Evolutionary conservation across 2,797 vertebrate species (phyloP).

Genomic region (Paguma larvata): DNA sequence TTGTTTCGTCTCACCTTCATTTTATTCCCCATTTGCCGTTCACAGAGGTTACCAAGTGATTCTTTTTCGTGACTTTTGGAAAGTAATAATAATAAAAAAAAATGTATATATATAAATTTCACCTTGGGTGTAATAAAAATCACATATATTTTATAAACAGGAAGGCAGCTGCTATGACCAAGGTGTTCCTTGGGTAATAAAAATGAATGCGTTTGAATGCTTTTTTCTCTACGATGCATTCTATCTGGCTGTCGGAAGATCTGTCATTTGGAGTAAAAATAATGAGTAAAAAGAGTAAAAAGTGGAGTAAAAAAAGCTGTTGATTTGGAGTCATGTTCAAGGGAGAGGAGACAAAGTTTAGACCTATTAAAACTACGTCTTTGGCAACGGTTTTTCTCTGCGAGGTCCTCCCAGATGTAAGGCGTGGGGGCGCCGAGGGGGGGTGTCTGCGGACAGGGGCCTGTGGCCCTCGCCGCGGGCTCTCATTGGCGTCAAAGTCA

Average conservation of each 20-base stretch:
- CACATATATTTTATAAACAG: constrained; percentile 6
- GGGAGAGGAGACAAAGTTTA: background rate
- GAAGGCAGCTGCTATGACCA: background rate
- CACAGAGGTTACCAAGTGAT: background rate
- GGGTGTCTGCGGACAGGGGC: background rate
- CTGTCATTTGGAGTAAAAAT: constrained; percentile 20
- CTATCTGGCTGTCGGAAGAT: background rate
- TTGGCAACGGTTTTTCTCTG: background rate
- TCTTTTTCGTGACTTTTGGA: constrained; percentile 6
- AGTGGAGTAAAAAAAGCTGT: background rate
- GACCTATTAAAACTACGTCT: background rate
- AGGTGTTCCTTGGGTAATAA: constrained; percentile 18
- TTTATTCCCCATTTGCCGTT: background rate
- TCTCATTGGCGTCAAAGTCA: no score
- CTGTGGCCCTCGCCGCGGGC: fast-evolving
- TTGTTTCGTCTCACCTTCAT: background rate
- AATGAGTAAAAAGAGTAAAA: background rate
- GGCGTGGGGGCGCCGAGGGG: background rate
- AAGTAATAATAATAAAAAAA: background rate
- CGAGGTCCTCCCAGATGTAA: background rate
- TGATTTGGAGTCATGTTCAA: background rate
- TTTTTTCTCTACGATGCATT: background rate
- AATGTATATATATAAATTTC: background rate
- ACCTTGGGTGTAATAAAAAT: constrained; percentile 3
- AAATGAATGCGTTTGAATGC: background rate